phyloP scores from a whole-genome alignment of 2,888 invertebrate species.

The Apotomis capreana region DNA sequence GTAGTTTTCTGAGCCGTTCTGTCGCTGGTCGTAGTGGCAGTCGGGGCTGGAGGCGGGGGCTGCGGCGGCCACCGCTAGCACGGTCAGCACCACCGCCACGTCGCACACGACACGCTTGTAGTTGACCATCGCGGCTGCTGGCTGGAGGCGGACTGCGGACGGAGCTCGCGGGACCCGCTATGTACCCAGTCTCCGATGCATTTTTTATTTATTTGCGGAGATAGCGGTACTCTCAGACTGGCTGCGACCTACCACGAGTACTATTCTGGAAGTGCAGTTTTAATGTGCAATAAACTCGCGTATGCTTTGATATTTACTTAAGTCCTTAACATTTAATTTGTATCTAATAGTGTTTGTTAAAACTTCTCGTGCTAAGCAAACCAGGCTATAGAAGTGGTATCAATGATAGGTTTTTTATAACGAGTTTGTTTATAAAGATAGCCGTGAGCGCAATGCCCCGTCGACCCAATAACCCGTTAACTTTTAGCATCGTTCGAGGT shows the following conservation, averaged over 20 bases:
- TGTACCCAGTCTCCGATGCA: slow-evolving; percentile 75
- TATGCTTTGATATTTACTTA: slow-evolving; percentile 13
- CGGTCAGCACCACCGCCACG: slow-evolving; percentile 58
- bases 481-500: slow-evolving; percentile 31
- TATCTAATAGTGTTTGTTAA: slow-evolving; percentile 5
- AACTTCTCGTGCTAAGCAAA: neutral
- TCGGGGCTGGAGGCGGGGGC: slow-evolving; percentile 60
- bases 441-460: slow-evolving; percentile 33
- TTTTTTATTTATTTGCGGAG: slow-evolving; percentile 81
- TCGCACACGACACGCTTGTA: slow-evolving; percentile 76
- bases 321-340: slow-evolving; percentile 12
- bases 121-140: slow-evolving; percentile 76
- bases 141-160: slow-evolving; percentile 65
- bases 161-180: slow-evolving; percentile 66
- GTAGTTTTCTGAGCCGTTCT: slow-evolving; percentile 90
- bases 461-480: slow-evolving; percentile 42
- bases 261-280: slow-evolving; percentile 55
- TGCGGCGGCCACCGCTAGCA: slow-evolving; percentile 51
- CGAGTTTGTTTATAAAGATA: slow-evolving; percentile 39
- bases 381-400: slow-evolving; percentile 8
- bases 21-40: slow-evolving; percentile 87
- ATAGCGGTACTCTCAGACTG: slow-evolving; percentile 77
- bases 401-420: slow-evolving; percentile 28
- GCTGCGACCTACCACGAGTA: slow-evolving; percentile 47
- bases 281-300: slow-evolving; percentile 53